Evolutionary conservation across 1,140 invertebrate genomes (phyloP).

Genomic region (Gonioctena quinquepunctata): DNA sequence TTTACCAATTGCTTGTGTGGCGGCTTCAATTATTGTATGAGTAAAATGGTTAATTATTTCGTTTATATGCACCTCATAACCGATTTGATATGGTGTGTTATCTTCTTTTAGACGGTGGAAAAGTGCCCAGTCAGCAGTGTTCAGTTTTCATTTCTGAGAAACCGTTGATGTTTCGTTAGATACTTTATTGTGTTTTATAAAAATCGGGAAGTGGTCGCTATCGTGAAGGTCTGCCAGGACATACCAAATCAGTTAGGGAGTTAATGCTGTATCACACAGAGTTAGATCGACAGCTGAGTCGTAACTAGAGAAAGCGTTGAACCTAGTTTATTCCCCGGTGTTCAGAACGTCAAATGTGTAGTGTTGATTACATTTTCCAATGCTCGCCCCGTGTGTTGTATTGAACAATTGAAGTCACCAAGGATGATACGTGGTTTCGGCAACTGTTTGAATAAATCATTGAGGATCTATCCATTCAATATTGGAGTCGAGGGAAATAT

Average conservation of each 20-base stretch:
- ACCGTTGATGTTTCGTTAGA: no score
- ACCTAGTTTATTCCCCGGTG: slow-evolving; percentile 2
- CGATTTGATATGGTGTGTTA: not conserved
- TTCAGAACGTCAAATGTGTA: slow-evolving; percentile 5
- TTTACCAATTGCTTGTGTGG: no score
- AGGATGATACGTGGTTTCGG: slow-evolving; percentile 6
- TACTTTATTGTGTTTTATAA: no score
- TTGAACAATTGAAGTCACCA: slow-evolving; percentile 8
- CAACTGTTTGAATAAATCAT: no score
- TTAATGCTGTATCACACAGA: no score
- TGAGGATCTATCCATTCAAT: not conserved
- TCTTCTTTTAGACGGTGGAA: not conserved
- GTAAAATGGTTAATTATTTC: no score
- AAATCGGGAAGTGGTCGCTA: no score
- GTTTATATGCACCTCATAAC: not conserved
- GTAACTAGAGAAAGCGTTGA: not conserved
- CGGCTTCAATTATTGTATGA: not conserved
- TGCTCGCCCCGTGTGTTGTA: not conserved
- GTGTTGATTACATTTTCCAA: not conserved
- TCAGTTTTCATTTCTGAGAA: not conserved
- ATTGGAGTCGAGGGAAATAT: slow-evolving; percentile 1
- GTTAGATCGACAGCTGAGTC: no score
- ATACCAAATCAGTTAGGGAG: no score
- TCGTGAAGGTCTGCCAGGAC: no score
- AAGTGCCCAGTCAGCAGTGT: not conserved